phyloP scores from a whole-genome alignment of 1,140 invertebrate genomes.

The Plodia interpunctella region DNA sequence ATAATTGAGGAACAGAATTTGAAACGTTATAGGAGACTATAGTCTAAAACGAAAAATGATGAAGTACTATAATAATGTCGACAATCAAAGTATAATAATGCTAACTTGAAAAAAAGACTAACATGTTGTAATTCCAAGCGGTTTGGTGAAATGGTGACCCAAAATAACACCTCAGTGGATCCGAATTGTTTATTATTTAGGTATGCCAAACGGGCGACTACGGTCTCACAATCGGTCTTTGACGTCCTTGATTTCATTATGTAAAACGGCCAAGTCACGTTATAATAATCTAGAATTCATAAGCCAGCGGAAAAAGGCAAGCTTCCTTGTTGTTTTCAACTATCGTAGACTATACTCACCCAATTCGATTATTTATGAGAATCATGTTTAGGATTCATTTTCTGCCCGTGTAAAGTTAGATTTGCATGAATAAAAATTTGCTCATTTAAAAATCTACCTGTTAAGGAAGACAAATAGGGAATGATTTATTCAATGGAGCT shows the following conservation, averaged over 20 bases:
- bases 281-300: constrained; percentile 9
- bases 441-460: constrained; percentile 69
- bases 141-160: neutral
- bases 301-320: constrained; percentile 7
- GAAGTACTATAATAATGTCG: too few relatives aligned
- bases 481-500: constrained; percentile 64
- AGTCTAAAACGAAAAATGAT: too few relatives aligned
- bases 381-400: constrained; percentile 65
- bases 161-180: constrained; percentile 5
- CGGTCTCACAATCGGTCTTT: neutral
- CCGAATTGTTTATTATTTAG: constrained; percentile 4
- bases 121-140: constrained; percentile 12
- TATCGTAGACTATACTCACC: constrained; percentile 45
- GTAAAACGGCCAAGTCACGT: constrained; percentile 5
- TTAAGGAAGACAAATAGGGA: constrained; percentile 61
- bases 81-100: too few relatives aligned
- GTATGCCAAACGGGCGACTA: constrained; percentile 1
- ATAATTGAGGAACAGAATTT: too few relatives aligned
- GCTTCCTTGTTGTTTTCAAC: constrained; percentile 59
- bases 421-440: constrained; percentile 71
- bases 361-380: constrained; percentile 66
- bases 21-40: too few relatives aligned
- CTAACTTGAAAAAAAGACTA: too few relatives aligned
- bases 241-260: constrained; percentile 5
- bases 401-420: constrained; percentile 69